A percentile compares a stretch with the other conserved stretches of the same genome.
These are phyloP conservation scores for Mnemiopsis leidyi DNA, from an alignment of 37 sponge, comb jelly and placozoan species.

Conservation along the genomic window DNA sequence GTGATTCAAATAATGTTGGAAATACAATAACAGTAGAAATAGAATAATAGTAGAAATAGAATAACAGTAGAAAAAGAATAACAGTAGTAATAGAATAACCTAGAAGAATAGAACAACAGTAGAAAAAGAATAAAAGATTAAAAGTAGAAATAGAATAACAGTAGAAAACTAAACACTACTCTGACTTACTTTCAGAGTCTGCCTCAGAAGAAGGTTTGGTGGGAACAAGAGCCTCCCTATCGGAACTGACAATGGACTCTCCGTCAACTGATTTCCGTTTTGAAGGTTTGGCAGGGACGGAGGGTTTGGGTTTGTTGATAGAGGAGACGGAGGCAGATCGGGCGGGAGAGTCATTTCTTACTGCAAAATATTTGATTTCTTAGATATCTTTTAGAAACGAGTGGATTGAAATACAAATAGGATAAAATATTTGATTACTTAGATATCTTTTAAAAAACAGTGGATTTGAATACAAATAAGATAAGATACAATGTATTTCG, in stretches of 20 bases:
- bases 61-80: no score
- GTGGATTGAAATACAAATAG: neutral
- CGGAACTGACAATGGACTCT: neutral
- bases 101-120: no score
- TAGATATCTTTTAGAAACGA: neutral
- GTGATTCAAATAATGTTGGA: no score
- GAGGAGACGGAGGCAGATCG: neutral
- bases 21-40: no score
- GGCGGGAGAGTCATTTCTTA: neutral
- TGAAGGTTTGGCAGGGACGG: neutral
- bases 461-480: no score
- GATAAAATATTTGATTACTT: neutral
- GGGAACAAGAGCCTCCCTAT: neutral
- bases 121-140: no score
- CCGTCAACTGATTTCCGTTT: neutral
- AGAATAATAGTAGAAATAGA: no score
- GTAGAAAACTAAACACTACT: neutral
- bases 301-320: neutral
- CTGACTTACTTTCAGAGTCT: neutral
- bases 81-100: no score
- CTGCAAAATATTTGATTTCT: no score
- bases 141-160: no score
- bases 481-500: no score
- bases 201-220: neutral
- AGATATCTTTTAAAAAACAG: no score